Conservation (phyloP, 2,113 vertebrate species). For the Pheucticus melanocephalus region DNA sequence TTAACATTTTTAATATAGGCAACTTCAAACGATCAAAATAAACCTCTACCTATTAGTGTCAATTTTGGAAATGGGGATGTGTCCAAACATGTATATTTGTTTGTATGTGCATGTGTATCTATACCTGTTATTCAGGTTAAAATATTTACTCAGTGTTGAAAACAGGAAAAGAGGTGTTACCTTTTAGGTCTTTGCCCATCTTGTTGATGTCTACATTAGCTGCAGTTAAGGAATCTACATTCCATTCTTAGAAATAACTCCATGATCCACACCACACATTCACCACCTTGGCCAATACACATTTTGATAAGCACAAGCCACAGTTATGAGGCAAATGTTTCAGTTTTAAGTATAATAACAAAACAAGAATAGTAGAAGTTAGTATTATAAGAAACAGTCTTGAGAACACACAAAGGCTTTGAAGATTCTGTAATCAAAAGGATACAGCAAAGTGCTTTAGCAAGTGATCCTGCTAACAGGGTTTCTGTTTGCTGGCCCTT, state of each 20-base stretch:
- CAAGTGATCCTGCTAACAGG: constrained; percentile 88
- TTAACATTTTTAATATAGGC: background rate
- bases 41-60: background rate
- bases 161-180: constrained; percentile 58
- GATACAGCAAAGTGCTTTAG: constrained; percentile 99
- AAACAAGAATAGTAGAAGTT: background rate
- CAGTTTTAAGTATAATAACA: background rate
- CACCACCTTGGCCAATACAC: background rate
- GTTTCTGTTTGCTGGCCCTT: constrained; percentile 89
- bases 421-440: constrained; percentile 51
- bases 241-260: background rate
- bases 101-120: background rate
- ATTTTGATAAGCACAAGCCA: background rate
- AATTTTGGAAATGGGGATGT: background rate
- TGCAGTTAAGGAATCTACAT: constrained; percentile 64
- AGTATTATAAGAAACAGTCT: background rate
- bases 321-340: background rate
- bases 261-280: background rate
- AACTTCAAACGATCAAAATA: background rate
- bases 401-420: background rate
- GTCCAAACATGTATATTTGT: background rate
- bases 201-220: constrained; percentile 84
- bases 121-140: background rate
- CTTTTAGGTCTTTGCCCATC: constrained; percentile 87
- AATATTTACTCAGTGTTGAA: background rate